Base-by-base conservation (phyloP, 2,888 invertebrate genomes). In the Euclidia mi region DNA sequence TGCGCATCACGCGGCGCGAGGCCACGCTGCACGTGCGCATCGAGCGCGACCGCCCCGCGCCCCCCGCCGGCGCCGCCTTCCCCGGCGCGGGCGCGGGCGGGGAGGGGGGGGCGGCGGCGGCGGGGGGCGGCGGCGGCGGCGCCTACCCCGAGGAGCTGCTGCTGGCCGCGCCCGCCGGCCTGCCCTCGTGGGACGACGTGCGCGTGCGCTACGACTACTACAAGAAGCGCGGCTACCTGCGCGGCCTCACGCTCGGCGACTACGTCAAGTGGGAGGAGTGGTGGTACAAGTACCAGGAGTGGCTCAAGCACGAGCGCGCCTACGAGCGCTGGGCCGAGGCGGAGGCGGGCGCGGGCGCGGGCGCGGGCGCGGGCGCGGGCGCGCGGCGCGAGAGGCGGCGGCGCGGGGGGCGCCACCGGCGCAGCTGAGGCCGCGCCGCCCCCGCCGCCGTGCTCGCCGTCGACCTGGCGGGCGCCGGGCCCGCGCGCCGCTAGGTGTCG, bases 201-300 rank as follows among this genome's bases (percentile, higher is more conserved):
- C 95, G 98, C 37, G 98, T 98, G 2, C 95, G 98, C 53, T 98
- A 97, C 84, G 97, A 98, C 79, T 98, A 98, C 90, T 98, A 98
- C 89, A 98, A 98, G 92, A 97, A 97, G 84, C 95, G 98, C 47
- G 98, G 98, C 0, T 98, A 98, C 78, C 92, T 98, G 43, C 20
- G 20, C 20, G 94, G 94, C 42, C 93, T 97, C 17, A 95, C 96
- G 0, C 94, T 97, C 25, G 96, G 98, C 76, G 98, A 98, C 88
- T 98, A 98, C 85, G 96, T 98, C 60, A 98, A 98, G 87, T 98
- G 98, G 98, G 98, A 98, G 89, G 98, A 98, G 85, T 98, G 98
- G 98, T 98, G 98, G 98, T 98, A 98, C 92, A 97, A 97, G 77
- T 98, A 98, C 86, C 98, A 98, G 86, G 98, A 98, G 87, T 98